Evolutionary conservation across 2,797 vertebrate genomes (phyloP).

Genomic region (Falco berigora): DNA sequence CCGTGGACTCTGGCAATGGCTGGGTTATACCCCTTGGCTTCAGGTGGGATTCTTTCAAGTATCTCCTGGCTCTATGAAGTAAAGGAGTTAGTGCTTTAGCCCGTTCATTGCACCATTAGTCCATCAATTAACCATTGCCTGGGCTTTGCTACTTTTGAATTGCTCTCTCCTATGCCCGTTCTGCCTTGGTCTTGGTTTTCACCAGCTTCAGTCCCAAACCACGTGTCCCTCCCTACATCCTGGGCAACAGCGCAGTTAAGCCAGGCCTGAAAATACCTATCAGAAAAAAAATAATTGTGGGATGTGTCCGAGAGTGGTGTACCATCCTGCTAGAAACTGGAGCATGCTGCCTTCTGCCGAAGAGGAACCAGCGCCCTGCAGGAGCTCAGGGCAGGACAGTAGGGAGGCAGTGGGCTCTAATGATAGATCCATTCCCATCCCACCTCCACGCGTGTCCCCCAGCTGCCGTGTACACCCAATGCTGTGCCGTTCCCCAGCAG

Average conservation of each 20-base stretch:
- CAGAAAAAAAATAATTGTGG: too few species aligned
- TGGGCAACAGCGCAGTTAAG: background rate
- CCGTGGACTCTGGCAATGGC: background rate
- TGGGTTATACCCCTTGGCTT: background rate
- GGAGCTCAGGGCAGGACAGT: background rate
- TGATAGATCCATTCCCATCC: background rate
- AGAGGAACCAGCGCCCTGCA: background rate
- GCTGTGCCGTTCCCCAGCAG: background rate
- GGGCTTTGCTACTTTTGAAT: background rate
- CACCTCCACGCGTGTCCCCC: rapidly evolving
- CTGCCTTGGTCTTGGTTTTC: background rate
- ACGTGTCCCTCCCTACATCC: background rate
- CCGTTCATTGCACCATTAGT: background rate
- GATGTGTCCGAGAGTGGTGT: background rate
- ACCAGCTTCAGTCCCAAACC: background rate
- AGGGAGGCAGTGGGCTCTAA: background rate
- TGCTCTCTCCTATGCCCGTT: background rate
- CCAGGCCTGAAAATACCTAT: background rate
- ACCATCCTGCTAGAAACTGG: background rate
- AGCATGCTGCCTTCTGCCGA: background rate
- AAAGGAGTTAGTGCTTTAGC: background rate
- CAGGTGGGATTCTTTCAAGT: background rate
- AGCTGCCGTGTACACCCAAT: rapidly evolving
- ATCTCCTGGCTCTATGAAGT: background rate
- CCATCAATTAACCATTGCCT: background rate